phyloP scores from a whole-genome alignment of 2,888 invertebrate genomes.

The Oligia strigilis region DNA sequence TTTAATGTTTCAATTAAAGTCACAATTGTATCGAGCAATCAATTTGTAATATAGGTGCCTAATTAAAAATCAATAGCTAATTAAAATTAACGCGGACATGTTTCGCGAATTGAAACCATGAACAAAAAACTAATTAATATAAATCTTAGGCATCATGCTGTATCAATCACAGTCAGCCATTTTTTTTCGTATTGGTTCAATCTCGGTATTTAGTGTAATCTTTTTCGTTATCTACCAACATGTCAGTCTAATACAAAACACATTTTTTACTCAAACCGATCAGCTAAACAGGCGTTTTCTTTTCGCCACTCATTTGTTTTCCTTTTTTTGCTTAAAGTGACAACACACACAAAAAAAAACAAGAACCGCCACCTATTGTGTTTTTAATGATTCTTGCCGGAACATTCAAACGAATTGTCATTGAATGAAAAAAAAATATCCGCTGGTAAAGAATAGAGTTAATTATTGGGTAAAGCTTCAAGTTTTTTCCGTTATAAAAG shows the following conservation, averaged over 20 bases:
- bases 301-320: conserved; percentile 25
- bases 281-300: not conserved
- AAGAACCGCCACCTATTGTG: conserved; percentile 48
- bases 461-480: conserved; percentile 33
- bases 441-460: conserved; percentile 29
- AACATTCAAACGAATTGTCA: conserved; percentile 53
- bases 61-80: conserved; percentile 24
- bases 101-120: not conserved
- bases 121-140: conserved; percentile 25
- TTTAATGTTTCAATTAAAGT: conserved; percentile 2
- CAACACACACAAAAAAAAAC: conserved; percentile 47
- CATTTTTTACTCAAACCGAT: conserved; percentile 48
- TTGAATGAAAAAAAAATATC: conserved; percentile 39
- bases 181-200: not conserved
- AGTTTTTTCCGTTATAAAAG: conserved; percentile 29
- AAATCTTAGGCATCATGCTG: conserved; percentile 21
- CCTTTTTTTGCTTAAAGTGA: conserved; percentile 12
- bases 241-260: conserved; percentile 19
- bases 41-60: conserved; percentile 4
- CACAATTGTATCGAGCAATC: not conserved
- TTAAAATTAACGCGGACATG: conserved; percentile 25
- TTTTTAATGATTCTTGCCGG: conserved; percentile 56
- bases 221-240: conserved; percentile 1
- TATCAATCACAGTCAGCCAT: conserved; percentile 14
- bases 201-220: conserved; percentile 7